Conservation (phyloP, 2,113 vertebrate species). For the Scopus umbretta region DNA sequence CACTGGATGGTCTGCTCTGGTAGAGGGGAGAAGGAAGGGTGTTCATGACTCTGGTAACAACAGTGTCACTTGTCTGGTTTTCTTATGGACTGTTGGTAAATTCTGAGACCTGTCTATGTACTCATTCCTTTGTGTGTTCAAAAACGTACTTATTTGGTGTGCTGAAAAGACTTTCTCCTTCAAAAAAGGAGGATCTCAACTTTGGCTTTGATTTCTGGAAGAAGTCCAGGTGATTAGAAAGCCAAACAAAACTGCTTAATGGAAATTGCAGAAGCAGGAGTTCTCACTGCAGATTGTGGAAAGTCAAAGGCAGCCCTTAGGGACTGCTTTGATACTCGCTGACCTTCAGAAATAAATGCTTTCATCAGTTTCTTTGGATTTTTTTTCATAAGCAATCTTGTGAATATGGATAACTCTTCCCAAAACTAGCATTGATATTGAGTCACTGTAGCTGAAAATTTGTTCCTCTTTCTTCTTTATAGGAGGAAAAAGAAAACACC, state of each 20-base stretch:
- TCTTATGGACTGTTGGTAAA: background rate
- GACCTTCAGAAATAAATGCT: conserved; percentile 49
- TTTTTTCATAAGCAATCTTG: background rate
- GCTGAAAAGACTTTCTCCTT: background rate
- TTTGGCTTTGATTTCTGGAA: conserved; percentile 44
- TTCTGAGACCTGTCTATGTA: background rate
- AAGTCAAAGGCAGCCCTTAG: conserved; percentile 33
- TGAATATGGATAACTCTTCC: conserved; percentile 1
- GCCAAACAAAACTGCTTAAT: conserved; percentile 47
- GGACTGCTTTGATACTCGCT: conserved; percentile 29
- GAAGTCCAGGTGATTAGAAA: conserved; percentile 48
- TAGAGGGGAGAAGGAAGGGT: background rate
- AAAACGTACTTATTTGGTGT: background rate
- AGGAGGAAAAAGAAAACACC: background rate
- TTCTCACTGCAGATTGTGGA: conserved; percentile 9
- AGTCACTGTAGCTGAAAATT: background rate
- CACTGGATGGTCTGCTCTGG: background rate
- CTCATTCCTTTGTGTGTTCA: background rate
- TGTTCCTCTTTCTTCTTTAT: background rate
- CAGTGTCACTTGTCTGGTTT: background rate
- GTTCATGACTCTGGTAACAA: background rate
- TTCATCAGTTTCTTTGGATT: background rate
- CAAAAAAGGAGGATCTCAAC: background rate
- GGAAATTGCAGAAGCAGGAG: conserved; percentile 37
- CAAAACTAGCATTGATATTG: background rate